Evolutionary conservation across 2,888 invertebrate species (phyloP).

Genomic region (Hemaris fuciformis): DNA sequence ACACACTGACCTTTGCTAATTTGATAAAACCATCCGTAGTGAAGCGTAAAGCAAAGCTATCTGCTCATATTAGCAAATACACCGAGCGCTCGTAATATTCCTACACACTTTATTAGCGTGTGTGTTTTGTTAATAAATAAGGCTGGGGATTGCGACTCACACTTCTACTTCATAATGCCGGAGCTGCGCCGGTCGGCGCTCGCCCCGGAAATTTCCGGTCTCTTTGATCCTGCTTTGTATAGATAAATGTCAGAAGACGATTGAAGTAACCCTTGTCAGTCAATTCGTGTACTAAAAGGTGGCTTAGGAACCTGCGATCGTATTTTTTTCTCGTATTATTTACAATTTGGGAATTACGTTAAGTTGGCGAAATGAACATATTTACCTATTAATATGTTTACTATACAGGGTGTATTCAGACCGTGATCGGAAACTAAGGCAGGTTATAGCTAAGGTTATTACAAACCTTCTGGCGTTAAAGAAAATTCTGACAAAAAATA

Average conservation of each 20-base stretch:
- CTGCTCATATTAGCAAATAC: constrained; percentile 1
- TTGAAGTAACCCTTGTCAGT: not conserved
- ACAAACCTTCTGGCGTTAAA: no score
- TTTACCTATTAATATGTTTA: no score
- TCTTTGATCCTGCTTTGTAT: not conserved
- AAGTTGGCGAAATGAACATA: not conserved
- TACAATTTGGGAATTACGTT: not conserved
- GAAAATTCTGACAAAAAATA: no score
- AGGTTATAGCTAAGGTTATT: no score
- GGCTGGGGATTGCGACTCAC: no score
- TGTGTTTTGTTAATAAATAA: not conserved
- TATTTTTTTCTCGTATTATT: not conserved
- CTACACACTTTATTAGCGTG: not conserved
- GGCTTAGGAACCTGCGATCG: not conserved
- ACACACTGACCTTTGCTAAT: constrained; percentile 9
- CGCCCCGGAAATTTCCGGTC: no score
- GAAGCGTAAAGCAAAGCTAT: not conserved
- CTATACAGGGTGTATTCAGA: no score
- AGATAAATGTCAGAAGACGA: not conserved
- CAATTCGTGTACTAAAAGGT: not conserved
- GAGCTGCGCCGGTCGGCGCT: no score
- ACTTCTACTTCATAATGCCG: no score
- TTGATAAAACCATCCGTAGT: not conserved
- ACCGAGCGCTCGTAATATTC: not conserved
- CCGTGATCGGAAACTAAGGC: no score